Evolutionary conservation across 2,888 invertebrate species (phyloP), one percentile per base, ranked within the genome.

Genomic region (Kuschelorhynchus macadamiae): DNA sequence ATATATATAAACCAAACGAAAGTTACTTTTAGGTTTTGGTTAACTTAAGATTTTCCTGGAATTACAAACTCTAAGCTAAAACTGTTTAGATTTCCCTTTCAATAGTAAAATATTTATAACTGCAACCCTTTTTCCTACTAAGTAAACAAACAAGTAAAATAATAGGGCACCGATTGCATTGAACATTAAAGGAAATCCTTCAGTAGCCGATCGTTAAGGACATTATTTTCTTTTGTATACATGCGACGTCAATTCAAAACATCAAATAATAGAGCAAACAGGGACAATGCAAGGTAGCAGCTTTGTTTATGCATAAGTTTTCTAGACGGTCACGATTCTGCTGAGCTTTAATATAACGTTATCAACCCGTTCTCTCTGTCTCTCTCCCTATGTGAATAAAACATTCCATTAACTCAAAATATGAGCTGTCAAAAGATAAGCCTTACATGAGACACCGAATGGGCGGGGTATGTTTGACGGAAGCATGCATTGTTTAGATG

Each of bases 401-500:
- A 67, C 67, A 61, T 67, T 67, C 42, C 61, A 67, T 67, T 67
- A 61, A 61, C 67, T 67, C 67, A 60, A 55, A 55, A 55, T 67
- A 61, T 60, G 53, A 55, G 56, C 67, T 67, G 67, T 67, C 67
- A 67, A 61, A 32, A 67, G 67, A 67, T 67, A 67, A 67, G 61
- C 65, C 33, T 33, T 33, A 65, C 52, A 65, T 57, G 65, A 50
- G 56, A 64, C 57, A 52, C 44, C 52, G 44, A 57, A 44, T 62
- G 56, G 47, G n/a, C 55, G 62, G 55, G 25, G 56, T 41, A 56
- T 56, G 56, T 56, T 64, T 55, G 33, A 30, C 12, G 56, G 32
- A 56, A n/a, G 47, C 55, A 39, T 55, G 63, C 63, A 46, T 64
- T 64, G 56, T 55, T 63, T 44, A 39, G n/a, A 20, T 39, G 49